Percentiles rank a stretch among this genome's conserved stretches.
Evolutionary conservation across 2,797 vertebrate genomes (phyloP).

Genomic region (Leptatherina wallacei): DNA sequence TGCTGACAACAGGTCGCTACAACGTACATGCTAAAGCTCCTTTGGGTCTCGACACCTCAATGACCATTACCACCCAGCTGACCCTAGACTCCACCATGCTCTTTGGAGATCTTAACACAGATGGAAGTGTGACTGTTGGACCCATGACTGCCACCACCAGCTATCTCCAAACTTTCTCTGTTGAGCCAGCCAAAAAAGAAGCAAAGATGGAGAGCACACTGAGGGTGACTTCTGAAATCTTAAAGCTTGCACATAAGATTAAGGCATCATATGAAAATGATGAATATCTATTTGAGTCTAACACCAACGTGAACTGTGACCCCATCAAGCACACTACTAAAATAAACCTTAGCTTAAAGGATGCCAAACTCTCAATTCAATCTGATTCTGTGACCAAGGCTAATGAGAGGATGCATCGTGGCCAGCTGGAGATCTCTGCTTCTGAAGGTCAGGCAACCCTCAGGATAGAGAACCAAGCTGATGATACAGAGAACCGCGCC

Average conservation of each 20-base stretch:
- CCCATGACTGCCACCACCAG: conserved; percentile 79
- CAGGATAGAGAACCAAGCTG: conserved; percentile 86
- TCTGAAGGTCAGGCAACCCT: conserved; percentile 79
- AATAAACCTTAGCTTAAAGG: conserved; percentile 83
- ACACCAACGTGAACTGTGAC: conserved; percentile 83
- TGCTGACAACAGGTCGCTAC: conserved; percentile 77
- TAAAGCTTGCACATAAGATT: conserved; percentile 85
- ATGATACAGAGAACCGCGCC: conserved; percentile 79
- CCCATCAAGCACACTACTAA: conserved; percentile 85
- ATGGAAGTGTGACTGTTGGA: conserved; percentile 82
- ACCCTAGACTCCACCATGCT: conserved; percentile 73
- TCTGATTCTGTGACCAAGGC: conserved; percentile 88
- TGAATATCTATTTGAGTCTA: conserved; percentile 80
- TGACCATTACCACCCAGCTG: conserved; percentile 77
- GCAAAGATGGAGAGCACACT: conserved; percentile 84
- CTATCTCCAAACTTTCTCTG: conserved; percentile 79
- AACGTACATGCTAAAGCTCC: conserved; percentile 76
- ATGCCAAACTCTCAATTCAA: conserved; percentile 83
- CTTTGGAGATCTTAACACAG: conserved; percentile 80
- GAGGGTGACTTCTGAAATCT: conserved; percentile 84
- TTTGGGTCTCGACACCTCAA: conserved; percentile 84
- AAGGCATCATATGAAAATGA: conserved; percentile 79
- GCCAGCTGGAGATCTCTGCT: conserved; percentile 85
- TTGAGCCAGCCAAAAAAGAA: conserved; percentile 75
- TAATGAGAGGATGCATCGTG: conserved; percentile 75